Evolutionary conservation across 1,140 invertebrate species (phyloP).

Genomic region (Hypsibius dujardini): DNA sequence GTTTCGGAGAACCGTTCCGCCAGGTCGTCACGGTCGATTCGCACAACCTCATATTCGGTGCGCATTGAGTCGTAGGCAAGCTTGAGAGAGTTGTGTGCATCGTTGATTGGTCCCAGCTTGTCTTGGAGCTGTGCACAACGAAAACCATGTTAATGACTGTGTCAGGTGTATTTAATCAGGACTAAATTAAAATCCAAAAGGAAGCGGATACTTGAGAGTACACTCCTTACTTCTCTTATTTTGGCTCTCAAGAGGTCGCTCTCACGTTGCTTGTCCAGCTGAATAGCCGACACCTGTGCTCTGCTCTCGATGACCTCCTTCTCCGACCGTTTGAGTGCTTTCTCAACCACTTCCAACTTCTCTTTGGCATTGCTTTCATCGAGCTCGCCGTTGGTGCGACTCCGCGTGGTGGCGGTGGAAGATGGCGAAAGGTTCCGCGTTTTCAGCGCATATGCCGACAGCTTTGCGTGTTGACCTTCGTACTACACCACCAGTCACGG

Average conservation of each 20-base stretch:
- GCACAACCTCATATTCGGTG: not conserved
- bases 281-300: not conserved
- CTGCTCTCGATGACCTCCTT: not conserved
- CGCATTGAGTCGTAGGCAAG: not conserved
- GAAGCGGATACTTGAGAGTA: not conserved
- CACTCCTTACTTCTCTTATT: not conserved
- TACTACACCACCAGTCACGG: too few relatives aligned
- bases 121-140: conserved; percentile 8
- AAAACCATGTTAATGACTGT: too few relatives aligned
- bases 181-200: too few relatives aligned
- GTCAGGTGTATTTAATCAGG: too few relatives aligned
- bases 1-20: not conserved
- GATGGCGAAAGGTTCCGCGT: not conserved
- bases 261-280: conserved; percentile 9
- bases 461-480: conserved; percentile 6
- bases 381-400: not conserved
- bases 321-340: conserved; percentile 1
- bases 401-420: not conserved
- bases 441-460: conserved; percentile 12
- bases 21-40: conserved; percentile 1
- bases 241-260: conserved; percentile 11
- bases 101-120: not conserved
- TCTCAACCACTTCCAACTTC: not conserved
- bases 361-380: not conserved
- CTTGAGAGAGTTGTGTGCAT: not conserved